Evolutionary conservation across 2,888 invertebrate species (phyloP).

Genomic region (Diarsia dahlii): DNA sequence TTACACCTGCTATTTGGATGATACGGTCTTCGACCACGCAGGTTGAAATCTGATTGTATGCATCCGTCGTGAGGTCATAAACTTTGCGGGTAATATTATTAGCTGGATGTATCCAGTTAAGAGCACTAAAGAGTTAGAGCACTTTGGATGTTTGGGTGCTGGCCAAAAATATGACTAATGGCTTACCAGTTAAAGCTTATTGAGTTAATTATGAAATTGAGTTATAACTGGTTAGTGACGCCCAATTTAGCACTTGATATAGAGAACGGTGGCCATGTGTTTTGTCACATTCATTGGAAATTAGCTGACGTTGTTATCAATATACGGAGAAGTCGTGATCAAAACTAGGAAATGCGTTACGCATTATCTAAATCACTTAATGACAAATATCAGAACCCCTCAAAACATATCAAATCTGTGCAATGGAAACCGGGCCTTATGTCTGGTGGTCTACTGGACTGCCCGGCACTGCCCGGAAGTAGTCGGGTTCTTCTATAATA

Average conservation of each 20-base stretch:
- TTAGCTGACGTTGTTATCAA: neutral
- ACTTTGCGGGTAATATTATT: conserved; percentile 19
- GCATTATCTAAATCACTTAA: neutral
- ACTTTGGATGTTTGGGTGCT: conserved; percentile 9
- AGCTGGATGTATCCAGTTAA: conserved; percentile 12
- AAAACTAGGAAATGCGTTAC: neutral
- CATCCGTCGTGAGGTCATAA: conserved; percentile 41
- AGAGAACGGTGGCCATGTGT: neutral
- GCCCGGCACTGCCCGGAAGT: no score
- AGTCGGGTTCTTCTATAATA: no score
- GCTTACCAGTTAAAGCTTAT: conserved; percentile 17
- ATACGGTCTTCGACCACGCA: conserved; percentile 58
- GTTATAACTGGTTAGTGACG: conserved; percentile 13
- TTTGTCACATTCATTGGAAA: neutral
- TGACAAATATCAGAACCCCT: neutral
- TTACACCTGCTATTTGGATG: conserved; percentile 57
- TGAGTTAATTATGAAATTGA: conserved; percentile 31
- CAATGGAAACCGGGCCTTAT: no score
- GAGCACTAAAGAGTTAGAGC: neutral
- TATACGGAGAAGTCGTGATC: neutral
- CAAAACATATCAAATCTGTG: neutral
- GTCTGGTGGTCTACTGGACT: no score
- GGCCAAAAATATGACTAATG: conserved; percentile 39
- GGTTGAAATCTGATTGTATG: conserved; percentile 41
- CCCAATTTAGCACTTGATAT: conserved; percentile 17